Base-by-base conservation (phyloP, 2,113 vertebrate species). In the Saguinus imperator region DNA sequence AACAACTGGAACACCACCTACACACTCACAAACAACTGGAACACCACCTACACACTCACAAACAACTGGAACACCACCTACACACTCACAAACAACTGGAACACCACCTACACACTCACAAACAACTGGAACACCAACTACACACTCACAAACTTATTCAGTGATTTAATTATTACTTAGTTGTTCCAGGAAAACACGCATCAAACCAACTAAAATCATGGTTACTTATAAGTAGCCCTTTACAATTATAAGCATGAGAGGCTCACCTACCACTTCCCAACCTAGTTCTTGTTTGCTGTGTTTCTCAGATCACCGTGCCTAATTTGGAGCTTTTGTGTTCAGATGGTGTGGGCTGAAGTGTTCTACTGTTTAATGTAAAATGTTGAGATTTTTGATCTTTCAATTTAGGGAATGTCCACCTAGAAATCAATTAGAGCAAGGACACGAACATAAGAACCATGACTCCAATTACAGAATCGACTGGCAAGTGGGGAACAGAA, bases 131-230 rank as follows among this genome's bases (percentile, higher is more conserved):
- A 25, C 52, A 88, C 20, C 86, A 95, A 90, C 48, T 91, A 86
- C 95, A 96, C 68, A 80, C 57, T 91, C 37, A 93, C 25, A 90
- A 92, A 77, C 52, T 83, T 70, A 85, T 97, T n/a, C 45, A 96
- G 73, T 21, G 66, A 95, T 94, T 89, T 18, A 95, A 91, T 91
- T 82, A 96, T 89, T 87, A 87, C 52, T 96, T 93, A 66, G 82
- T n/a, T 96, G 77, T 97, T 80, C 58, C 89, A 96, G 89, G 96
- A 96, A 98, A 98, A 96, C 82, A 96, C 88, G 97, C 96, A 94
- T 93, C 97, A 98, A 98, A 97, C 88, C 95, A 96, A 95, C 96
- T 98, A 98, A 98, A 98, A 94, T 48, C 10, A 94, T 48, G 82
- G 96, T 82, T 95, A 92, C 70, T 97, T 90, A 17, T n/a, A 94